Evolutionary conservation across 2,797 vertebrate species (phyloP).

Genomic region (Ambastaia sidthimunki): DNA sequence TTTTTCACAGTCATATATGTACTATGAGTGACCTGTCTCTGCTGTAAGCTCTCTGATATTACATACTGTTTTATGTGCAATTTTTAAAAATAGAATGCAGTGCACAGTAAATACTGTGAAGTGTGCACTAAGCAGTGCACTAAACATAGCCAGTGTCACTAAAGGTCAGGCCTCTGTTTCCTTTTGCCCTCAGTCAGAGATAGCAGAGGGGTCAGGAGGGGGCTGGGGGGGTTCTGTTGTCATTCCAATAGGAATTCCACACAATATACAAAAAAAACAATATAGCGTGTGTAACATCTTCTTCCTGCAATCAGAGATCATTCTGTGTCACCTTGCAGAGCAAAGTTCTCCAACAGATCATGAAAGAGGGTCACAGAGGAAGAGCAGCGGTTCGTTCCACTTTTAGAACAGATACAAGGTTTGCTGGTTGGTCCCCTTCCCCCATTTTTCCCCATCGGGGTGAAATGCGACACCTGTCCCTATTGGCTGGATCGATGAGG

Average conservation of each 20-base stretch:
- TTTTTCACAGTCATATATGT: too few relatives aligned
- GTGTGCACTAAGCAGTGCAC: background rate
- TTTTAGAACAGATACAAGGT: conserved; percentile 19
- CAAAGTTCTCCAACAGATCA: conserved; percentile 24
- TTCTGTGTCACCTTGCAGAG: conserved; percentile 51
- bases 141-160: conserved; percentile 2
- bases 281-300: conserved; percentile 44
- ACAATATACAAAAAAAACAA: conserved; percentile 35
- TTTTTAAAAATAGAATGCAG: conserved; percentile 6
- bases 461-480: conserved; percentile 55
- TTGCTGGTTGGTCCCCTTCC: conserved; percentile 22
- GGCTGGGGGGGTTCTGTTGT: conserved; percentile 9
- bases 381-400: conserved; percentile 58
- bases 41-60: background rate
- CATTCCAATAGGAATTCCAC: conserved; percentile 36
- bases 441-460: conserved; percentile 21
- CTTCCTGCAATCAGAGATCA: conserved; percentile 39
- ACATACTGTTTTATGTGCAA: background rate
- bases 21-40: background rate
- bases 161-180: background rate
- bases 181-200: conserved; percentile 36
- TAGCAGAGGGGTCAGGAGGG: background rate
- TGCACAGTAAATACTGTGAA: background rate
- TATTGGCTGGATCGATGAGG: conserved; percentile 54
- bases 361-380: conserved; percentile 61